Conservation (phyloP, 2,888 invertebrate species). For the Megaustenia siamemsis region DNA sequence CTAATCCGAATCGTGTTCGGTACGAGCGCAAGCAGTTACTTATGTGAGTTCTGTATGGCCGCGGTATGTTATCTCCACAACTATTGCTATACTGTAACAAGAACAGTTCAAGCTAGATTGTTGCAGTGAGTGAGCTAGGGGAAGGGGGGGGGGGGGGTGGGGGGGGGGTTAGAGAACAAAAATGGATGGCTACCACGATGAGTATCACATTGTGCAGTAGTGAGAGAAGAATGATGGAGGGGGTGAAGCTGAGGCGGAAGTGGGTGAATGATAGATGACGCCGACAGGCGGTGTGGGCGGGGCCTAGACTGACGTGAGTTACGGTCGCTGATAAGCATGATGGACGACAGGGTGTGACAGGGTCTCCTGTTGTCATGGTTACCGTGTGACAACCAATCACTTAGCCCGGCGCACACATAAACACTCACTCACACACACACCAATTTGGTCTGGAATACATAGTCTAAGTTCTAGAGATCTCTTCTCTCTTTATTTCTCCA, state of each 20-base stretch:
- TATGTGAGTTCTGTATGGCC: too few relatives aligned
- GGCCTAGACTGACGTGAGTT: slow-evolving; percentile 38
- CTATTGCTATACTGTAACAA: too few relatives aligned
- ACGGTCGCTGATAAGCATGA: slow-evolving; percentile 51
- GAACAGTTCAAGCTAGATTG: too few relatives aligned
- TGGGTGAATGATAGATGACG: slow-evolving; percentile 23
- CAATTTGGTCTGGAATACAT: slow-evolving; percentile 2
- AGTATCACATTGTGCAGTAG: not conserved
- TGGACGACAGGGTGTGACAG: slow-evolving; percentile 45
- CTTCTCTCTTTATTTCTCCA: not conserved
- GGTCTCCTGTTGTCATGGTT: slow-evolving; percentile 49
- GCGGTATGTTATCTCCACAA: too few relatives aligned
- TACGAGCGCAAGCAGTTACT: too few relatives aligned
- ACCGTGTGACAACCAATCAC: slow-evolving; percentile 49
- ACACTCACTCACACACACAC: too few relatives aligned
- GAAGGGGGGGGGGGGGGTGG: not conserved
- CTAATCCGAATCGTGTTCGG: too few relatives aligned
- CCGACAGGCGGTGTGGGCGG: slow-evolving; percentile 50
- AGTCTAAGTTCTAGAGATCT: not conserved
- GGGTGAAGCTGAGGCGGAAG: too few relatives aligned
- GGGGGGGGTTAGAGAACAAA: not conserved
- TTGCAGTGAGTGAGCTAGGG: too few relatives aligned
- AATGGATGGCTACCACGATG: slow-evolving; percentile 68
- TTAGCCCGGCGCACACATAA: slow-evolving; percentile 38
- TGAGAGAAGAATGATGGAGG: slow-evolving; percentile 77